Evolutionary conservation across 2,888 invertebrate species (phyloP), one percentile per base, ranked within the genome.

Genomic region (Euzophera pinguis): DNA sequence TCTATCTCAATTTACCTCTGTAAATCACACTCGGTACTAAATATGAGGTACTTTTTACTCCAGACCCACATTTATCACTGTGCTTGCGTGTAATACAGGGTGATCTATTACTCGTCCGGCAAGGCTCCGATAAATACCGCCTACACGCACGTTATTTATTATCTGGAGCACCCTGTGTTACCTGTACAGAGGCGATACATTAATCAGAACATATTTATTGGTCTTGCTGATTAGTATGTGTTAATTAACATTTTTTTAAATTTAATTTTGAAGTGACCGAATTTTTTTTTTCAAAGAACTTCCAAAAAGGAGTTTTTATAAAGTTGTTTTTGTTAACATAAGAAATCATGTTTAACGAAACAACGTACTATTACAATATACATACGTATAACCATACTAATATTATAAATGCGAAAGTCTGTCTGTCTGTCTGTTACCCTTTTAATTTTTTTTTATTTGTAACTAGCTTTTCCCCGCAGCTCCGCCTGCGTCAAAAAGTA

Each of bases 71-170:
- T 45, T 45, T 45, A 45, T 45, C 49, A 49, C 12, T 29, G 12
- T 12, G 37, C 68, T 75, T 64, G 75, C 75, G 74, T 71, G 75
- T 62, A 32, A 71, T 69, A 69, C 71, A 65, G 62, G 47, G 35
- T 73, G 74, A 73, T 75, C 66, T 72, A 75, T 73, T 62, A 63
- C 64, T 65, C 64, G 63, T 68, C 61, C 61, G 54, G 56, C 32
- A 14, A 53, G 63, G 62, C 71, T 50, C 69, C 71, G 62, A 73
- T 73, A 73, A 73, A 73, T 75, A 73, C 75, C 63, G 65, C 68
- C 67, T 68, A 70, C 69, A 68, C 67, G 60, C 69, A 69, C 41
- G 41, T 54, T 68, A 71, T 73, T 74, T 73, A 71, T 71, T 66
- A 64, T 65, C 64, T 61, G 61, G 62, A 69, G 64, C 71, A 70